These are phyloP conservation scores for Hippasteria phrygiana DNA, from an alignment of 53 echinoderm and acorn worm genomes.

Conservation along the genomic window DNA sequence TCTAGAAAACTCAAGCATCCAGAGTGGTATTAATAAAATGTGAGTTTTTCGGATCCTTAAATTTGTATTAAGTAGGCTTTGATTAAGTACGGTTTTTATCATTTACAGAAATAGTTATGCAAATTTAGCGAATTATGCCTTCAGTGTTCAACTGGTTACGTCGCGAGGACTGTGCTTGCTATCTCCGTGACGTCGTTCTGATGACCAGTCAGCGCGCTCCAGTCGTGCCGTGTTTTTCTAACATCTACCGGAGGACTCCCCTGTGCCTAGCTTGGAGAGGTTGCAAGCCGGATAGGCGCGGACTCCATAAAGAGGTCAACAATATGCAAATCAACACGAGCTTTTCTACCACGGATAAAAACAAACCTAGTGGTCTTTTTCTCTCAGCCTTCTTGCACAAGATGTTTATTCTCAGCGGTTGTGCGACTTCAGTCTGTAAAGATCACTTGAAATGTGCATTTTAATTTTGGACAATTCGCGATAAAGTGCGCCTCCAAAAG, in stretches of 20 bases:
- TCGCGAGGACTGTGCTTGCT: background rate
- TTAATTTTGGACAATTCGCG: no score
- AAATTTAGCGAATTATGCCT: no score
- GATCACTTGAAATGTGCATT: no score
- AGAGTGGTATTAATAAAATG: no score
- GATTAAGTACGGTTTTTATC: no score
- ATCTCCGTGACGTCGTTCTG: background rate
- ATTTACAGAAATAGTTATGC: no score
- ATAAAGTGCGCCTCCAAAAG: no score
- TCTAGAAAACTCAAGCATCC: no score
- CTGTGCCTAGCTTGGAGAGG: background rate
- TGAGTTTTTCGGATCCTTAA: no score
- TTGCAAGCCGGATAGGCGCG: background rate
- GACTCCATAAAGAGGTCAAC: conserved; percentile 6
- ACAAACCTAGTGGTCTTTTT: background rate
- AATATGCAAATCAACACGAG: background rate
- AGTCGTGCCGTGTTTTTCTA: conserved; percentile 4
- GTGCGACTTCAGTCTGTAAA: no score
- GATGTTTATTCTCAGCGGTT: background rate
- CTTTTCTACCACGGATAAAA: background rate
- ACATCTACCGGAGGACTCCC: background rate
- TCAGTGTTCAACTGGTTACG: no score
- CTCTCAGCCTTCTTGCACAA: background rate
- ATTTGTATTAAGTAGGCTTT: no score
- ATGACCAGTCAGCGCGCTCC: background rate